Evolutionary conservation across 2,888 invertebrate genomes (phyloP).

Genomic region (Volucella inflata): DNA sequence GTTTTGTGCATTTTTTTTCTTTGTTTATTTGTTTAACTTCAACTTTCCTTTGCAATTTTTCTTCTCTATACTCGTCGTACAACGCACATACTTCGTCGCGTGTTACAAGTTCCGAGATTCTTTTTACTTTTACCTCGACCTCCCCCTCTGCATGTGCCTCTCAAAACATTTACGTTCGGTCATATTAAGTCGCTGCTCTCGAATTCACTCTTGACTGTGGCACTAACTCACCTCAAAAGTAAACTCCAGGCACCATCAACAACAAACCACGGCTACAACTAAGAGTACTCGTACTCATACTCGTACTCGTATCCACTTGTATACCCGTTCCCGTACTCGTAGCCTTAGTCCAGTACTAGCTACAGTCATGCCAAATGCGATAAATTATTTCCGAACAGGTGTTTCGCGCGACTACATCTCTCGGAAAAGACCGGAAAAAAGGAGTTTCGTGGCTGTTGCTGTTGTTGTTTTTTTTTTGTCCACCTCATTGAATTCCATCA

Average conservation of each 20-base stretch:
- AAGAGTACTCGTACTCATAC: slow-evolving; percentile 14
- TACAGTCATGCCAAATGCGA: slow-evolving; percentile 61
- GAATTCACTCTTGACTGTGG: slow-evolving; percentile 11
- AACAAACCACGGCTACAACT: slow-evolving; percentile 37
- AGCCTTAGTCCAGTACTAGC: background rate
- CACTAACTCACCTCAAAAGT: slow-evolving; percentile 54
- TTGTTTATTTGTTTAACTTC: slow-evolving; percentile 1
- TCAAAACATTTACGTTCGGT: slow-evolving; percentile 53
- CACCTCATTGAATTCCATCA: slow-evolving; percentile 39
- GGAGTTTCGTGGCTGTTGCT: slow-evolving; percentile 35
- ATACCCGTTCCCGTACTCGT: background rate
- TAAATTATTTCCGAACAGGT: slow-evolving; percentile 75
- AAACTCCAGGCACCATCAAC: slow-evolving; percentile 28
- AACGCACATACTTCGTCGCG: slow-evolving; percentile 60
- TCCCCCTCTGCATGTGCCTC: background rate
- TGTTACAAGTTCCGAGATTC: slow-evolving; percentile 68
- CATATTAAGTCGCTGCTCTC: slow-evolving; percentile 49
- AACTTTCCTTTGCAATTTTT: slow-evolving; percentile 41
- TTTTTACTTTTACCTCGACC: slow-evolving; percentile 9
- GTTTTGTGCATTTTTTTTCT: slow-evolving; percentile 28
- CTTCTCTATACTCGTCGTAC: slow-evolving; percentile 12
- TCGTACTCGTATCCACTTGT: slow-evolving; percentile 2
- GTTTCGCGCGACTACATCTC: slow-evolving; percentile 74
- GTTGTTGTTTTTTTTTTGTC: slow-evolving; percentile 18
- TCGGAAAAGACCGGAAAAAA: slow-evolving; percentile 69